A percentile compares a stretch with the other conserved stretches of the same genome.
Conservation (phyloP, 1,140 invertebrate species). For the Hetaerina americana region DNA sequence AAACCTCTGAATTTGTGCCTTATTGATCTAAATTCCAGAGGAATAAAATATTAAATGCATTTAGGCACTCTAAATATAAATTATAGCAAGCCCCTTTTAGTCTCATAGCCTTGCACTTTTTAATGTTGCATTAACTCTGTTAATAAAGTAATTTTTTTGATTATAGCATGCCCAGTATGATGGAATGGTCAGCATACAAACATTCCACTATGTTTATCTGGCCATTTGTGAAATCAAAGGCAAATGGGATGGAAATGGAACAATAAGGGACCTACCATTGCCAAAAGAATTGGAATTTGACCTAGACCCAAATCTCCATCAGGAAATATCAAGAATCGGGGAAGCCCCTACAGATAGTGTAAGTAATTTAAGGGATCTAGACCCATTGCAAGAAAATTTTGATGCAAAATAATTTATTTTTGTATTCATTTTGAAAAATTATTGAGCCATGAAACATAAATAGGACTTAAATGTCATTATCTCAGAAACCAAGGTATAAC, state of each 20-base stretch:
- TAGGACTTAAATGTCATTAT: no score
- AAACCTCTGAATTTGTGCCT: no score
- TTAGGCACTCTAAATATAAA: no score
- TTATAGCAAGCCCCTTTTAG: background rate
- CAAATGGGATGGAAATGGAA: conserved; percentile 24
- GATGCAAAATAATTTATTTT: no score
- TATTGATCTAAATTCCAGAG: no score
- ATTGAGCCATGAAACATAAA: no score
- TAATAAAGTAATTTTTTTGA: conserved; percentile 7
- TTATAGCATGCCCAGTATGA: conserved; percentile 38
- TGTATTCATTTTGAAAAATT: no score
- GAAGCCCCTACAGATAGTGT: background rate
- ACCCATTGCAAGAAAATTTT: no score
- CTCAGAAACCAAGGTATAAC: no score
- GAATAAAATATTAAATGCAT: no score
- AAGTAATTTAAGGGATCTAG: no score
- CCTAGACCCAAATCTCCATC: conserved; percentile 13
- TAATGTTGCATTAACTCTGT: background rate
- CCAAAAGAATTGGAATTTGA: conserved; percentile 16
- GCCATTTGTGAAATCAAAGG: conserved; percentile 22
- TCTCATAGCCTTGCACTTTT: conserved; percentile 3
- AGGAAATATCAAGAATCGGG: conserved; percentile 9
- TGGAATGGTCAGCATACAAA: conserved; percentile 36
- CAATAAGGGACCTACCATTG: conserved; percentile 17
- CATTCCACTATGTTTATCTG: conserved; percentile 24